A percentile compares a stretch with the other conserved stretches of the same genome.
phyloP scores from a whole-genome alignment of 2,797 vertebrate species.

The Hybognathus amarus region DNA sequence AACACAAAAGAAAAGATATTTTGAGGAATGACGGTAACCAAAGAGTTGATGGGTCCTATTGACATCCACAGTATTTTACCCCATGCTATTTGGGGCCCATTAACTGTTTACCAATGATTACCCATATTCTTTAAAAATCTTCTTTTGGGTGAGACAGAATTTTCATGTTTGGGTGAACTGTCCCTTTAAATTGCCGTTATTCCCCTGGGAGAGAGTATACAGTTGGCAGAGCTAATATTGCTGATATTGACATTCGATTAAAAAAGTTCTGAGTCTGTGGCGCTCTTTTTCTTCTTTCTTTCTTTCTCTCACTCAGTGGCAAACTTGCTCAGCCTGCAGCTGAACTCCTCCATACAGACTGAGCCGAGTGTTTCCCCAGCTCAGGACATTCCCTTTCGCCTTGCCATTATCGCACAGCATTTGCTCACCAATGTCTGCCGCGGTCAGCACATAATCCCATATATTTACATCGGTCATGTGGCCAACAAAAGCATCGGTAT shows the following conservation, averaged over 20 bases:
- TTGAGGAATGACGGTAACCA: not conserved
- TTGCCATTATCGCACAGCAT: conserved; percentile 71
- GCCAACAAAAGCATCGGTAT: conserved; percentile 75
- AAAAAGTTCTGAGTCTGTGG: not conserved
- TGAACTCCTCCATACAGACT: conserved; percentile 79
- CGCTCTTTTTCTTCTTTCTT: not conserved
- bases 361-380: conserved; percentile 82
- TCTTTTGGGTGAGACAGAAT: not conserved
- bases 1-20: not conserved
- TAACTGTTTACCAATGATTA: not conserved
- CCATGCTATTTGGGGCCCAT: not conserved
- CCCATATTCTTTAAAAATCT: not conserved
- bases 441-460: conserved; percentile 80
- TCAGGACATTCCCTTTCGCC: conserved; percentile 77
- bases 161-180: not conserved
- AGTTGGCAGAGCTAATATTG: conserved; percentile 17
- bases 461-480: conserved; percentile 80
- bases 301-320: conserved; percentile 59
- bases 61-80: not conserved
- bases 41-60: not conserved
- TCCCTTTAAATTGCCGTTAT: not conserved
- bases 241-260: conserved; percentile 29
- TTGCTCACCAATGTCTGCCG: conserved; percentile 71
- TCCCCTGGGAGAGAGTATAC: not conserved
- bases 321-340: conserved; percentile 80